Base-by-base conservation (phyloP, 1,140 invertebrate species). In the Chironomus tepperi region DNA sequence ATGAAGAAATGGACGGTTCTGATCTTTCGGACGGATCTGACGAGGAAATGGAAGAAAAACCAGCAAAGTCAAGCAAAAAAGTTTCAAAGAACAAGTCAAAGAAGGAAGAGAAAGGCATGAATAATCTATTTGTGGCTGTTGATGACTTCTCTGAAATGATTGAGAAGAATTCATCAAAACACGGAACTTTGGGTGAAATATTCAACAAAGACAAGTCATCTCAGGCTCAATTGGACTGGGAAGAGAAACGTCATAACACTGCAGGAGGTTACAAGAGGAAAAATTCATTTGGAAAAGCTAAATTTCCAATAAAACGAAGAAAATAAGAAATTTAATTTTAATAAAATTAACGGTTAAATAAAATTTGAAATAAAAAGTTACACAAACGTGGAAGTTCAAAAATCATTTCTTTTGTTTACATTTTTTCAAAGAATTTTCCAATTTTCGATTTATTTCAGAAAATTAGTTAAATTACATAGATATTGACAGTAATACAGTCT, bases 91-190 rank as follows among this genome's bases (percentile, higher is more conserved):
- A 83, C 57, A 77, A 80, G 1, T 78, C 80, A 7, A 81, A 81
- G 76, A 81, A 84, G 74, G 77, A 77, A 64, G 76, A 83, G 77
- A 78, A 82, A 74, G 77, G 83, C 75, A 76, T 81, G 76, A 76
- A 85, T 78, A 79, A 84, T 77, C 76, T 89, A 42, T 91, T 91
- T 79, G 88, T 89, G n/a, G 89, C 89, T 0, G 89, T 89, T 0
- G 90, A 91, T 82, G 87, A 91, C 79, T 92, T 91, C 79, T 87
- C 90, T 0, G 88, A 89, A 19, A 84, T 91, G 77, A 77, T 92
- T 47, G 90, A 91, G 79, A 87, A 90, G 75, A 88, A 89, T 34
- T 88, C 87, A 2, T 84, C 85, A 1, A 87, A 88, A 75, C 85
- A 87, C 73, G 89, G 89, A 15, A 86, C 87, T 15, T 87, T 86